Base-by-base conservation (phyloP, 1,140 invertebrate genomes). In the Drusus annulatus region DNA sequence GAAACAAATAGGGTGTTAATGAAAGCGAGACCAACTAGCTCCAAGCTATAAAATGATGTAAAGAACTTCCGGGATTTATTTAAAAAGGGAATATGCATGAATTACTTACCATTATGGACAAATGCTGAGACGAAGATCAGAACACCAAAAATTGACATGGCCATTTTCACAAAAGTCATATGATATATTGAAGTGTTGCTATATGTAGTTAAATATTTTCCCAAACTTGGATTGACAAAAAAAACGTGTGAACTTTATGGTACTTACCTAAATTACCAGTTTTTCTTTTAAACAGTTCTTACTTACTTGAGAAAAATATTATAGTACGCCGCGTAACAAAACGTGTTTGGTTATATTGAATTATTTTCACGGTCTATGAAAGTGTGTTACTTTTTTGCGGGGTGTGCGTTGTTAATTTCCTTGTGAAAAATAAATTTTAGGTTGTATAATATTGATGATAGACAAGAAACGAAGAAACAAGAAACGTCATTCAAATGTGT, bases 161-260 rank as follows among this genome's bases (percentile, higher is more conserved):
- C 79, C 79, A 80, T 80, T 80, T 80, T 80, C 62, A 68, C 50
- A 63, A 73, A 56, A 79, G 78, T 79, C 78, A 79, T 79, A 79
- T 79, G 78, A 79, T 71, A 60, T 78, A 19, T 25, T 28, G 3
- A 21, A 73, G 36, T 73, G 31, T 62, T 74, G 51, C 69, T 2
- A 74, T 17, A 77, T 51, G 50, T n/a, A 36, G 7, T 58, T 10
- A 54, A 17, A 65, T 25, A 28, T 31, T 19, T 56, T 50, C 19
- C 51, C 36, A 23, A 56, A 60, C n/a, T 19, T 2, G 17, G 3
- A 60, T 0, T 0, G 23, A 13, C 19, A 19, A 60, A 45, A 45
- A 45, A 45, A 13, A 1, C 10, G 13, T 7, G 31, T 10, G 10
- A 45, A 45, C 36, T 1, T 45, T 7, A 45, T 8, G 8, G 56